Base-by-base conservation (phyloP, 2,113 vertebrate species). In the Syngnathus floridae region DNA sequence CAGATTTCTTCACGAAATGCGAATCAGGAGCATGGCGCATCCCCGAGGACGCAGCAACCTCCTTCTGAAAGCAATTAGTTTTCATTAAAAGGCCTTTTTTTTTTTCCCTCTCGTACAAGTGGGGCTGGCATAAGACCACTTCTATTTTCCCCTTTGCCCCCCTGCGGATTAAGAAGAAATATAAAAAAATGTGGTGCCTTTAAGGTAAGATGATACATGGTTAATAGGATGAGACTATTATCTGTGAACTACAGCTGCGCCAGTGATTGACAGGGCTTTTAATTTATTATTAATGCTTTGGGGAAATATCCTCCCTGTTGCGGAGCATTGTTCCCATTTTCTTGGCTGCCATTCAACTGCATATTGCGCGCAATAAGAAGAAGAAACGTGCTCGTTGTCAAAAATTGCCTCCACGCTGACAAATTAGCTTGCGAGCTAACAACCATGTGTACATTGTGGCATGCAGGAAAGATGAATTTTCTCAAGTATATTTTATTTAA, bases 281-380 rank as follows among this genome's bases (percentile, higher is more conserved):
- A 67, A 79, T 89, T 79, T 78, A 85, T 88, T 82, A 81, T 85
- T 82, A 72, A 88, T 84, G 68, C 45, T 72, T 82, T 70, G 13
- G 77, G 76, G 77, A 86, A 80, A 84, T 73, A 26, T 72, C 62
- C 60, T 73, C 64, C 43, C 67, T 41, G 62, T 72, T 55, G 45
- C 68, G 63, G 65, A 76, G 61, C 4, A 69, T 59, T 73, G 69
- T 75, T 82, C 36, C 67, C 70, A 79, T 72, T 77, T 82, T 79
- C 69, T 31, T 31, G 26, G 26, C 26, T 31, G 26, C 26, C 26
- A 31, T 31, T 68, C 74, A 62, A 68, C 76, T 54, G 12, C 59
- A 80, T 78, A 81, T 72, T 76, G 62, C 69, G 72, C 68, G 40
- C 26, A 77, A 77, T 82, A 62, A 71, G 74, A 73, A 65, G 51